These are phyloP conservation scores for Caenorhabditis macrosperma DNA, from an alignment of 2,888 invertebrate species.

Conservation along the genomic window DNA sequence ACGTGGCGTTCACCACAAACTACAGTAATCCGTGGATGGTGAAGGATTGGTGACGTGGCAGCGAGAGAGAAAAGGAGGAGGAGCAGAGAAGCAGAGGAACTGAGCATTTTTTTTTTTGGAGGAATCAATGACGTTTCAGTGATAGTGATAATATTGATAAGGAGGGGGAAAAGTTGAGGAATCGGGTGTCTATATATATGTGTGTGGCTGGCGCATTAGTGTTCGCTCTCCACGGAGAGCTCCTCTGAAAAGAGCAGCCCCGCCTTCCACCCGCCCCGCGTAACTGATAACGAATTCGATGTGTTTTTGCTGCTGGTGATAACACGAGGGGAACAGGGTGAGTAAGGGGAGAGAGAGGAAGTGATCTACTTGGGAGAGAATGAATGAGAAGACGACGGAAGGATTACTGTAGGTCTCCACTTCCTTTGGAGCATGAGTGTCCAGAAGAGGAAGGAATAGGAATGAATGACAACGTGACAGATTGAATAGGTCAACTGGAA, in stretches of 20 bases:
- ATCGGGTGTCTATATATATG: too few relatives aligned
- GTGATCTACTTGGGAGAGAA: background rate
- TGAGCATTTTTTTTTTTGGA: too few relatives aligned
- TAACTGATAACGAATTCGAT: too few relatives aligned
- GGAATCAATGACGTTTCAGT: background rate
- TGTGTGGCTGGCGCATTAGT: too few relatives aligned
- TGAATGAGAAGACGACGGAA: background rate
- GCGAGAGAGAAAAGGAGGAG: background rate
- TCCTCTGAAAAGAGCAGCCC: too few relatives aligned
- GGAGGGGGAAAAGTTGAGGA: background rate
- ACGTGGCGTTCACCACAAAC: background rate
- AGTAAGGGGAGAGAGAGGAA: background rate
- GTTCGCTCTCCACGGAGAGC: too few relatives aligned
- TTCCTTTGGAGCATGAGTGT: too few relatives aligned
- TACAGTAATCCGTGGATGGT: background rate
- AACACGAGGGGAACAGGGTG: background rate
- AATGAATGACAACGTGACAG: too few relatives aligned
- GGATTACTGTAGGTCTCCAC: background rate
- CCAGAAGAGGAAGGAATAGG: too few relatives aligned
- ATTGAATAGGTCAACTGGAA: too few relatives aligned
- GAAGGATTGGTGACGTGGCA: background rate
- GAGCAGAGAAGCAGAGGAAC: background rate
- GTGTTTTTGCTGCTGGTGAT: too few relatives aligned
- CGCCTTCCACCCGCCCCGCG: too few relatives aligned
- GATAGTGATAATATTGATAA: background rate